Base-by-base conservation (phyloP, 1,140 invertebrate genomes). In the Drosophila mauritiana region DNA sequence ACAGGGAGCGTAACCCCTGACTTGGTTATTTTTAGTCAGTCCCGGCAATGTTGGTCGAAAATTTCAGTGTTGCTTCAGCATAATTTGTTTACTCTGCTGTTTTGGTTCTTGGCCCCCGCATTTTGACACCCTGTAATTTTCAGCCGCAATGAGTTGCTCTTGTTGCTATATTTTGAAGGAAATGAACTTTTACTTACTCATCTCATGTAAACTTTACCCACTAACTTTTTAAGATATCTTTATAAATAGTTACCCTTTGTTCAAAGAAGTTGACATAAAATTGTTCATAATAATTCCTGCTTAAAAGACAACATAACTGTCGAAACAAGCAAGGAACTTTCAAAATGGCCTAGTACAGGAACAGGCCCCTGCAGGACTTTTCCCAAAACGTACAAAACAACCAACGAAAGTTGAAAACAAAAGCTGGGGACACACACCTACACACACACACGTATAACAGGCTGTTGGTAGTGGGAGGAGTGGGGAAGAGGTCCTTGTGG, bases 81-180 rank as follows among this genome's bases (percentile, higher is more conserved):
- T 54, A 61, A 73, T 64, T 74, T 75, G 70, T 56, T 64, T 75
- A 46, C 39, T 15, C 34, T 55, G n/a, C 31, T 40, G 25, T 40
- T 15, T 25, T n/a, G 34, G 25, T 11, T 15, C 13, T 8, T 22
- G 17, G n/a, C 11, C 40, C 5, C 6, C 10, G 3, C 20, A 5
- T 27, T 43, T 31, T 10, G 20, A 4, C 15, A 45, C 36, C 17
- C 59, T 40, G 27, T 34, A 49, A 31, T 67, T 67, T 52, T 15
- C 5, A 7, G n/a, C 13, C 39, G n/a, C 6, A 13, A n/a, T 39
- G 1, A 39, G 4, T n/a, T 8, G 27, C 7, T 8, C 8, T 0
- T 31, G 8, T 10, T 31, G 31, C 31, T 31, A 0, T 10, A 31
- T 3, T 31, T 31, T 2, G 7, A 8, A 8, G 31, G 8, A 2